These are phyloP conservation scores for Caenorhabditis zanzibari DNA, from an alignment of 2,888 invertebrate genomes.

Conservation along the genomic window DNA sequence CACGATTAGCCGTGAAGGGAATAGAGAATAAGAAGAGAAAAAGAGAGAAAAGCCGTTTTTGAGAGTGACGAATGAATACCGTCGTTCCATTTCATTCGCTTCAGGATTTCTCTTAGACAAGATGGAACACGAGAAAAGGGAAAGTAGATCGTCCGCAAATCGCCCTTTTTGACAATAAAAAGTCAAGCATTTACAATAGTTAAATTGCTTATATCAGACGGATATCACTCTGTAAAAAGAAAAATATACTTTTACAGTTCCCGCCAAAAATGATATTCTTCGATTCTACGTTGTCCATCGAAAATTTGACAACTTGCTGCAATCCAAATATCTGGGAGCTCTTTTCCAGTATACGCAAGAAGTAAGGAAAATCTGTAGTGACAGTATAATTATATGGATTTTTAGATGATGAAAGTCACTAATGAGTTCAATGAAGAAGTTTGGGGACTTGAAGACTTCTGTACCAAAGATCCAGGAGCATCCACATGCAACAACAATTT, in stretches of 20 bases:
- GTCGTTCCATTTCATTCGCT: constrained; percentile 50
- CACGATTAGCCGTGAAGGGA: constrained; percentile 57
- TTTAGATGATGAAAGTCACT: constrained; percentile 74
- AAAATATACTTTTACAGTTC: constrained; percentile 63
- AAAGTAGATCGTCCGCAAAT: constrained; percentile 50
- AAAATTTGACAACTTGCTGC: constrained; percentile 80
- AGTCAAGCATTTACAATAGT: constrained; percentile 13
- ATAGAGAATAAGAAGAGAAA: background rate
- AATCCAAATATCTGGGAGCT: constrained; percentile 76
- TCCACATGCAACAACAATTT: constrained; percentile 79
- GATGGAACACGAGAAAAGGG: constrained; percentile 43
- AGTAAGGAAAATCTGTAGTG: constrained; percentile 50
- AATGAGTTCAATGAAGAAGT: constrained; percentile 74
- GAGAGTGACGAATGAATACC: constrained; percentile 48
- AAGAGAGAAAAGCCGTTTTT: constrained; percentile 42
- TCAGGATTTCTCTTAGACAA: constrained; percentile 44
- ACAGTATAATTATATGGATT: too few relatives aligned
- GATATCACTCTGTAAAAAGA: background rate
- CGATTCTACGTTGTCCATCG: constrained; percentile 83
- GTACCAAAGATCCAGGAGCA: constrained; percentile 75
- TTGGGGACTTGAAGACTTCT: constrained; percentile 81
- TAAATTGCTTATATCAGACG: constrained; percentile 15
- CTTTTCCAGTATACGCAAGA: constrained; percentile 81
- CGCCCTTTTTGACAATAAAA: constrained; percentile 19
- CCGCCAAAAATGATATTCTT: constrained; percentile 79